A percentile compares a stretch with the other conserved stretches of the same genome.
Evolutionary conservation across 2,888 invertebrate genomes (phyloP).

Genomic region (Gandaritis pyraliata): DNA sequence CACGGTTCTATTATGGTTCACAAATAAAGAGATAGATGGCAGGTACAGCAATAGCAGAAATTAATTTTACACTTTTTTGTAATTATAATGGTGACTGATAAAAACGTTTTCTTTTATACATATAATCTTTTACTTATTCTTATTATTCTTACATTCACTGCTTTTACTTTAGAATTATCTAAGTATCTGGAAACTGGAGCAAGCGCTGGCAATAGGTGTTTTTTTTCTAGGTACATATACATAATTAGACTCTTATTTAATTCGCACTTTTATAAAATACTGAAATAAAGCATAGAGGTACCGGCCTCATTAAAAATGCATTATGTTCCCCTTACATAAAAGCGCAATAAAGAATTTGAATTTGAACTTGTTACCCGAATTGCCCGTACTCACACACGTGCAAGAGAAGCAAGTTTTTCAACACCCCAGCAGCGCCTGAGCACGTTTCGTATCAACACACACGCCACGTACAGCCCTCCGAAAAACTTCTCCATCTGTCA

Average conservation of each 20-base stretch:
- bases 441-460: conserved; percentile 53
- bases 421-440: conserved; percentile 55
- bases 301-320: not conserved
- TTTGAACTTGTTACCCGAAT: conserved; percentile 15
- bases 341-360: no score
- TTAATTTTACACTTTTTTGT: no score
- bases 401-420: conserved; percentile 41
- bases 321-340: no score
- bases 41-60: not conserved
- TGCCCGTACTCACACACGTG: conserved; percentile 46
- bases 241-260: no score
- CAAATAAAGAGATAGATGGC: conserved; percentile 1
- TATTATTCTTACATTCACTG: no score
- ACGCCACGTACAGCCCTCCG: conserved; percentile 28
- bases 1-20: conserved; percentile 7
- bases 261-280: no score
- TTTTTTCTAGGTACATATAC: no score
- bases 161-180: no score
- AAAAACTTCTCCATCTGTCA: conserved; percentile 11
- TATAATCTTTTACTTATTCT: not conserved
- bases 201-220: no score
- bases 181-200: no score
- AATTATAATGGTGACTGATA: not conserved
- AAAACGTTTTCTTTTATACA: not conserved
- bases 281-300: no score